phyloP scores from a whole-genome alignment of 2,113 vertebrate species.

The Perca fluviatilis region DNA sequence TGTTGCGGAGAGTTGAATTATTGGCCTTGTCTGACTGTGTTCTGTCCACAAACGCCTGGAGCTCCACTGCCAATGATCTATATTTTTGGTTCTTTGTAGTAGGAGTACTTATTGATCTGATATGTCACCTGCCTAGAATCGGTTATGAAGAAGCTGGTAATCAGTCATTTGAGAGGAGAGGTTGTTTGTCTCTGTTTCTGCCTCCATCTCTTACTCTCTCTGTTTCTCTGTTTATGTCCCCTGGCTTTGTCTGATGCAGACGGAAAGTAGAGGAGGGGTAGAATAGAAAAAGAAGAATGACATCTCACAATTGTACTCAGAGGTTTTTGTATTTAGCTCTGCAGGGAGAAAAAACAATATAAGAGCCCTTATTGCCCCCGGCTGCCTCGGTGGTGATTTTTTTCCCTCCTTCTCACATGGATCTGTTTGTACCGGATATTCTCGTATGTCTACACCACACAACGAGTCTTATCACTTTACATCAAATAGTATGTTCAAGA shows the following conservation, averaged over 20 bases:
- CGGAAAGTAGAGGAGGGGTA: slow-evolving; percentile 11
- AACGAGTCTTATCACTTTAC: slow-evolving; percentile 61
- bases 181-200: slow-evolving; percentile 55
- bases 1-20: slow-evolving; percentile 40
- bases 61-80: slow-evolving; percentile 48
- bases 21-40: slow-evolving; percentile 41
- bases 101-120: slow-evolving; percentile 61
- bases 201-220: slow-evolving; percentile 45
- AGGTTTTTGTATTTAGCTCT: slow-evolving; percentile 62
- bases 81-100: slow-evolving; percentile 38
- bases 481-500: slow-evolving; percentile 57
- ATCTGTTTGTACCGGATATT: slow-evolving; percentile 27
- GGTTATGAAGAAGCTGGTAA: slow-evolving; percentile 43
- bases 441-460: slow-evolving; percentile 50
- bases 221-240: slow-evolving; percentile 43
- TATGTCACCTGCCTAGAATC: slow-evolving; percentile 65
- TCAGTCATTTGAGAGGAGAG: slow-evolving; percentile 65
- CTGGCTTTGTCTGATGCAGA: slow-evolving; percentile 35
- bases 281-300: slow-evolving; percentile 57
- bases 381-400: slow-evolving; percentile 42
- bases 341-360: slow-evolving; percentile 35
- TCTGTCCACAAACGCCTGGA: slow-evolving; percentile 36
- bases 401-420: slow-evolving; percentile 38
- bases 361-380: slow-evolving; percentile 22
- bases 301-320: slow-evolving; percentile 34